Percentiles rank a stretch among this genome's conserved stretches.
These are phyloP conservation scores for Tenthredo scrophulariae DNA, from an alignment of 2,888 invertebrate genomes.

Conservation along the genomic window DNA sequence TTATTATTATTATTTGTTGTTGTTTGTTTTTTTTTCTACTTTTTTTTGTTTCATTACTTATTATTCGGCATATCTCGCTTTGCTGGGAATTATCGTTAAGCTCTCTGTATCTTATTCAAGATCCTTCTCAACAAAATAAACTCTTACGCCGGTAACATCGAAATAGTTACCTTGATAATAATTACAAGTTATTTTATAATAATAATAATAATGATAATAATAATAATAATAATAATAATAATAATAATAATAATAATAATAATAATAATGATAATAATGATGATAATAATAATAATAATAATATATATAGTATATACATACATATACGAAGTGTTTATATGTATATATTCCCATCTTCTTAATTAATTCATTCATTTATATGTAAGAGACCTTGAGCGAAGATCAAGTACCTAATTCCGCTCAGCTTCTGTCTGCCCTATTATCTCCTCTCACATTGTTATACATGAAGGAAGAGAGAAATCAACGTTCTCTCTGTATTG, in stretches of 20 bases:
- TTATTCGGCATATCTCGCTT: slow-evolving; percentile 60
- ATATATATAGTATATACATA: slow-evolving; percentile 69
- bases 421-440: not conserved
- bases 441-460: not conserved
- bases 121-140: slow-evolving; percentile 75
- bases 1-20: slow-evolving; percentile 57
- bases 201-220: slow-evolving; percentile 49
- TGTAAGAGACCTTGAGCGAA: slow-evolving; percentile 70
- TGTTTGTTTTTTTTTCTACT: slow-evolving; percentile 46
- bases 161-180: slow-evolving; percentile 70
- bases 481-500: not conserved
- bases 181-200: slow-evolving; percentile 68
- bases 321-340: slow-evolving; percentile 71
- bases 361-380: slow-evolving; percentile 2
- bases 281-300: slow-evolving; percentile 71
- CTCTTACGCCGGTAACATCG: slow-evolving; percentile 73
- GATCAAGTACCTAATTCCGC: slow-evolving; percentile 65
- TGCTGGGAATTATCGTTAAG: slow-evolving; percentile 75
- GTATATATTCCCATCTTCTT: slow-evolving; percentile 63
- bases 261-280: slow-evolving; percentile 63
- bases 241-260: slow-evolving; percentile 69
- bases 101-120: slow-evolving; percentile 67
- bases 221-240: slow-evolving; percentile 67
- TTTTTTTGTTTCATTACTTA: slow-evolving; percentile 55
- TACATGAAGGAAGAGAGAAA: not conserved